Base-by-base conservation (phyloP, 2,888 invertebrate genomes). In the Sclerodermus sp. region DNA sequence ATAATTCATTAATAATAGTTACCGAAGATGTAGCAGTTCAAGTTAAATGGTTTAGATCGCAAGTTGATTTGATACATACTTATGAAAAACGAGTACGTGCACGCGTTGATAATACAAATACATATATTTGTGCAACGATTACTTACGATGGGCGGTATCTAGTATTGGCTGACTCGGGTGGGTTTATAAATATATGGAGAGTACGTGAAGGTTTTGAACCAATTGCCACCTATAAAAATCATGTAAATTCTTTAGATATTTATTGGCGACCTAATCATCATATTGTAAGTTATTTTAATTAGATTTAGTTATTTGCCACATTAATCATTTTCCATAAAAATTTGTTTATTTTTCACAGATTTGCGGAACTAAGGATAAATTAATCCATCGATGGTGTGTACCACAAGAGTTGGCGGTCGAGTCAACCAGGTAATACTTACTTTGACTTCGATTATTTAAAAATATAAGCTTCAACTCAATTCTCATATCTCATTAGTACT, bases 71-170 rank as follows among this genome's bases (percentile, higher is more conserved):
- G 17, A 62, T 71, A 16, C 61, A 68, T 17, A 68, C 57, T 45
- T 74, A 68, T 14, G 58, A 46, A 2, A 69, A 68, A 36, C 60
- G 61, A 30, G 42, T 48, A 16, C 61, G 63, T 44, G 63, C 62
- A 3, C 53, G 53, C 14, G 62, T 71, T 16, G 63, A 68, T 17
- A 52, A 62, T n/a, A 60, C 67, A 37, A 30, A 45, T 4, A 57
- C 60, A 2, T 79, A 72, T 47, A 65, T 69, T 23, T 77, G 76
- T 46, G 79, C 79, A 13, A 69, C 79, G 1, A 62, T 80, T 18
- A 80, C 80, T 2, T 68, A 76, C 34, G 81, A 81, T 58, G 77
- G 78, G 1, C 64, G 71, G 37, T 80, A 78, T 60, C 65, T 82
- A 43, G 74, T 81, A 36, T 68, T 76, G 38, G 79, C 76, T 13